Conservation (phyloP, 2,888 invertebrate genomes). For the Carterocephalus palaemon region DNA sequence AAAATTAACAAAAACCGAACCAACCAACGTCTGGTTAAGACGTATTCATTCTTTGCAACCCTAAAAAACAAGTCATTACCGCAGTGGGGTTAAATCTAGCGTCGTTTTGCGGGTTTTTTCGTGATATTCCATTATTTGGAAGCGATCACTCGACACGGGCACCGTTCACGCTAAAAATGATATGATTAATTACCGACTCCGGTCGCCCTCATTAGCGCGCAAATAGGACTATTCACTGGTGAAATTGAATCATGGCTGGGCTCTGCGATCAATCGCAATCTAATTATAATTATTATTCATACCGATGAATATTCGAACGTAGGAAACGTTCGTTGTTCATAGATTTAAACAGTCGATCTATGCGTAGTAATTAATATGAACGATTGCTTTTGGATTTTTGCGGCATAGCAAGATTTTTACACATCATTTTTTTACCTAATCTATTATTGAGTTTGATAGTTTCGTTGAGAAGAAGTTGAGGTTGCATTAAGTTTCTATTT, state of each 20-base stretch:
- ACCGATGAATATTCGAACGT: slow-evolving; percentile 42
- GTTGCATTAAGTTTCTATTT: too few species aligned
- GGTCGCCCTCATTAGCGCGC: slow-evolving; percentile 73
- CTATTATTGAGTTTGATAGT: too few species aligned
- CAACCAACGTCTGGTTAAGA: slow-evolving; percentile 66
- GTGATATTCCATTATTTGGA: slow-evolving; percentile 67
- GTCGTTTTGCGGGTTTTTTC: slow-evolving; percentile 65
- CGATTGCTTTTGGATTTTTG: too few species aligned
- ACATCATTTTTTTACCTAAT: too few species aligned
- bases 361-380: background rate
- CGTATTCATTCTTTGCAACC: slow-evolving; percentile 75
- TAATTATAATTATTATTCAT: slow-evolving; percentile 71
- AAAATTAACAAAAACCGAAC: slow-evolving; percentile 71
- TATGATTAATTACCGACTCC: slow-evolving; percentile 74
- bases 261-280: slow-evolving; percentile 60
- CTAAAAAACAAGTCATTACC: slow-evolving; percentile 79
- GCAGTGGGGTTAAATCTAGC: slow-evolving; percentile 71
- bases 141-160: slow-evolving; percentile 62
- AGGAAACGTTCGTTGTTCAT: slow-evolving; percentile 10
- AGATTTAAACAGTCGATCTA: background rate
- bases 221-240: slow-evolving; percentile 73
- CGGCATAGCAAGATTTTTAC: too few species aligned
- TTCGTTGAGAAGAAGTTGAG: too few species aligned
- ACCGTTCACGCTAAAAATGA: slow-evolving; percentile 72
- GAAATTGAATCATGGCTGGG: slow-evolving; percentile 71